These are phyloP conservation scores for Cossypha polioptera DNA, from an alignment of 2,797 vertebrate genomes.

Conservation along the genomic window DNA sequence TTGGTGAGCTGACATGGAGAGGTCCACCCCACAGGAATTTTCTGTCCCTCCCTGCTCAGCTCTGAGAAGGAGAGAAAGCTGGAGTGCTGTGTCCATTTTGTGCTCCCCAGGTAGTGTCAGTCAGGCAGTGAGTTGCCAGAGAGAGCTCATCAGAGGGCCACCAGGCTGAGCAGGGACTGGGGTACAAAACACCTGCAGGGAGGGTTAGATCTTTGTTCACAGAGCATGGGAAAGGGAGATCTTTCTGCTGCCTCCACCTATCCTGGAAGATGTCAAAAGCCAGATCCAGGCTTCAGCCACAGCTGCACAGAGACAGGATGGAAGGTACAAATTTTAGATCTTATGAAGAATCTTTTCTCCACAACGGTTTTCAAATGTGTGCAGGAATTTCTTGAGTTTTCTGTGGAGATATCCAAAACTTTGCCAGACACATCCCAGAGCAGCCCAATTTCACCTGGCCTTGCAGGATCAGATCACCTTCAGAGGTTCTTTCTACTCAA, in stretches of 20 bases:
- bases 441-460: neutral
- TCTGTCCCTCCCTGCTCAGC: neutral
- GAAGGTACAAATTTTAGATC: neutral
- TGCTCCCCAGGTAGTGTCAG: neutral
- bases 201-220: neutral
- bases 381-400: neutral
- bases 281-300: neutral
- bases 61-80: neutral
- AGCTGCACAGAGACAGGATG: neutral
- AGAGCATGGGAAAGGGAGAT: neutral
- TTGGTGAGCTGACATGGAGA: rapidly evolving
- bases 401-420: neutral
- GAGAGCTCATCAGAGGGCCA: neutral
- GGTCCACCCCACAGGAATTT: neutral
- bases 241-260: neutral
- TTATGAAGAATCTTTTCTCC: neutral
- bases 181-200: too few relatives aligned
- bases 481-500: neutral
- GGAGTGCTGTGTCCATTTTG: neutral
- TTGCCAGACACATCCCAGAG: neutral
- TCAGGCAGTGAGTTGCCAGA: neutral
- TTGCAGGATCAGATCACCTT: neutral
- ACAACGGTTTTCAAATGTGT: neutral
- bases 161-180: neutral
- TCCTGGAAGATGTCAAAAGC: neutral